Evolutionary conservation across 2,888 invertebrate genomes (phyloP).

Genomic region (Cantharis nigra): DNA sequence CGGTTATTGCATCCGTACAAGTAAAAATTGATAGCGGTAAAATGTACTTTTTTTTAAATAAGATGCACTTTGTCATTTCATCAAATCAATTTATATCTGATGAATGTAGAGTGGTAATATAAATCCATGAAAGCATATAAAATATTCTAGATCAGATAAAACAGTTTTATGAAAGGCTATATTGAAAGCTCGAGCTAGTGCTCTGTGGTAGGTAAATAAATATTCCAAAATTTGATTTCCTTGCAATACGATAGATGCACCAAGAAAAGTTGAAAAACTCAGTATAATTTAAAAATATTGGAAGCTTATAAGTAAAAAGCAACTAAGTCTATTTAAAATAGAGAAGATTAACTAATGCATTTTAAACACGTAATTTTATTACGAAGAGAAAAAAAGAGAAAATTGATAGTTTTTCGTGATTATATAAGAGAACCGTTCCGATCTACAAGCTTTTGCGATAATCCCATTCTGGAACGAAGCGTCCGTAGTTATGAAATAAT

Average conservation of each 20-base stretch:
- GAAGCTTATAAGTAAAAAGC: not conserved
- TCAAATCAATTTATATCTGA: not conserved
- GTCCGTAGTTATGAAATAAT: constrained; percentile 16
- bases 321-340: not conserved
- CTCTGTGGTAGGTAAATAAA: constrained; percentile 16
- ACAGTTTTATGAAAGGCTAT: constrained; percentile 14
- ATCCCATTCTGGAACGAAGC: constrained; percentile 37
- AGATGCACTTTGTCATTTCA: constrained; percentile 1
- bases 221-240: constrained; percentile 24
- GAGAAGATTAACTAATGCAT: constrained; percentile 10
- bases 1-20: not conserved
- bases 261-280: not conserved
- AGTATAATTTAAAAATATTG: not conserved
- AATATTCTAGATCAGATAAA: constrained; percentile 15
- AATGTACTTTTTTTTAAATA: not conserved
- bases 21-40: not conserved
- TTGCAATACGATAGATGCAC: not conserved
- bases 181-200: not conserved
- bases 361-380: constrained; percentile 17
- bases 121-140: constrained; percentile 14
- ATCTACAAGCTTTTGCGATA: constrained; percentile 39
- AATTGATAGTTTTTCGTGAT: constrained; percentile 39
- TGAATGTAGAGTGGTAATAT: constrained; percentile 3
- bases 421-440: constrained; percentile 35
- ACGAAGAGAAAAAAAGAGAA: constrained; percentile 29